phyloP scores from a whole-genome alignment of 1,140 invertebrate species.

The Drosophila parvula region DNA sequence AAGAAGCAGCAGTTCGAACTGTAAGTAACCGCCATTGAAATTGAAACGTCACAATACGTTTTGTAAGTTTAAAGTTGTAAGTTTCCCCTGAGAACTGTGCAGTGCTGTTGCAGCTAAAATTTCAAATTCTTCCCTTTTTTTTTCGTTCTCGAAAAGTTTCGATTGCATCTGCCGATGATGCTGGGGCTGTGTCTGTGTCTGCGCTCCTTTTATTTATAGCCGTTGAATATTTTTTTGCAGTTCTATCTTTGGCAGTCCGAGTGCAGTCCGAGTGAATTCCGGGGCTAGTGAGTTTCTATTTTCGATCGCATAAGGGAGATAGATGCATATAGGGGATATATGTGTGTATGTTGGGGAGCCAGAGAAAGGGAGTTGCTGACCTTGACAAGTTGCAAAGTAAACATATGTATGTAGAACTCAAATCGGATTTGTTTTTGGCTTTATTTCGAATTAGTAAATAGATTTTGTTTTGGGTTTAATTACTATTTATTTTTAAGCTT shows the following conservation, averaged over 20 bases:
- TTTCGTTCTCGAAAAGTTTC: conserved; percentile 37
- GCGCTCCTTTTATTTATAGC: conserved; percentile 56
- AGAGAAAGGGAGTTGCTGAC: conserved; percentile 33
- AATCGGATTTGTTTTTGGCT: neutral
- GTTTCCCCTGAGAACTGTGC: neutral
- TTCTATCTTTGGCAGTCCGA: conserved; percentile 48
- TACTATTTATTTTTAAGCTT: no score
- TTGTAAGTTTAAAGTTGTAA: conserved; percentile 12
- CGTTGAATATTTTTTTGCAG: conserved; percentile 32
- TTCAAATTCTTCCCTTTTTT: conserved; percentile 2
- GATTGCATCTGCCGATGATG: conserved; percentile 40
- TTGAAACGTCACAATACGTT: conserved; percentile 44
- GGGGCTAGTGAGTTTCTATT: conserved; percentile 46
- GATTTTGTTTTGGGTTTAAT: no score
- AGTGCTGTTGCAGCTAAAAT: neutral
- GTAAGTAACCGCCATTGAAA: conserved; percentile 44
- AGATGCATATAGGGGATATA: conserved; percentile 5
- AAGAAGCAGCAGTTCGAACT: conserved; percentile 10
- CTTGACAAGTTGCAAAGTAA: conserved; percentile 23
- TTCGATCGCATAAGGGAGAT: conserved; percentile 44
- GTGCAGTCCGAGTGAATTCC: conserved; percentile 48
- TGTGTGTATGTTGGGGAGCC: neutral
- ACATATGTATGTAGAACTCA: neutral
- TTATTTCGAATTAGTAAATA: neutral
- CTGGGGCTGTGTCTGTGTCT: conserved; percentile 5